Percentiles rank a stretch among this genome's conserved stretches.
Conservation (phyloP, 2,113 vertebrate genomes). For the Myocastor coypus region DNA sequence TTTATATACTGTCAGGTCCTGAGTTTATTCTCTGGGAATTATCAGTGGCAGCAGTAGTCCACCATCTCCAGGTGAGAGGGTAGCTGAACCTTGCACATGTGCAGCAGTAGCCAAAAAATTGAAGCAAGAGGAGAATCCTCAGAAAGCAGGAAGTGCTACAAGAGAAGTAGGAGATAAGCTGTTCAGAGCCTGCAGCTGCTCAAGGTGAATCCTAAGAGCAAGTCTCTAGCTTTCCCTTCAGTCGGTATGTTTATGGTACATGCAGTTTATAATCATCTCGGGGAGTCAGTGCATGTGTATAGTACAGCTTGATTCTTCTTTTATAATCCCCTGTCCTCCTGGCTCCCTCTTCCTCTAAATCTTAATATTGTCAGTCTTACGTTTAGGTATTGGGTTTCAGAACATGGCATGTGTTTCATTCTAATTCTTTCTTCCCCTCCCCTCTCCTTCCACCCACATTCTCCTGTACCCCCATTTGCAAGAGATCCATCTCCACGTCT, state of each 20-base stretch:
- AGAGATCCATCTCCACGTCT: background rate
- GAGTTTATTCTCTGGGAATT: background rate
- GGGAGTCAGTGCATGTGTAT: background rate
- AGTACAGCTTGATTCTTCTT: background rate
- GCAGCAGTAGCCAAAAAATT: background rate
- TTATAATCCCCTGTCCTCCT: background rate
- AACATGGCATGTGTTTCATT: background rate
- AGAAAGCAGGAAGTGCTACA: background rate
- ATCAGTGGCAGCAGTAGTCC: background rate
- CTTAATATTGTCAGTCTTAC: background rate
- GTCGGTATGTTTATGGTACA: background rate
- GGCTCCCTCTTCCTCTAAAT: background rate
- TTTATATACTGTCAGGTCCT: background rate
- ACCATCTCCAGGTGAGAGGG: background rate
- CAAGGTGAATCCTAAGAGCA: background rate
- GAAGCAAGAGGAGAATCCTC: background rate
- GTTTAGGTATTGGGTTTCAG: background rate
- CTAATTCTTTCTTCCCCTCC: background rate
- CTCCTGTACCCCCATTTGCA: background rate
- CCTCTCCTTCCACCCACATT: background rate
- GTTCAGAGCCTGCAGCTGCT: background rate
- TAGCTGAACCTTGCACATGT: background rate
- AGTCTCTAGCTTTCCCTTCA: background rate
- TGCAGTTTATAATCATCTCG: background rate
- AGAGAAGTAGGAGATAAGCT: too few relatives aligned